Percentiles rank a stretch among this genome's conserved stretches.
Evolutionary conservation across 2,888 invertebrate genomes (phyloP).

Genomic region (Leucoma salicis): DNA sequence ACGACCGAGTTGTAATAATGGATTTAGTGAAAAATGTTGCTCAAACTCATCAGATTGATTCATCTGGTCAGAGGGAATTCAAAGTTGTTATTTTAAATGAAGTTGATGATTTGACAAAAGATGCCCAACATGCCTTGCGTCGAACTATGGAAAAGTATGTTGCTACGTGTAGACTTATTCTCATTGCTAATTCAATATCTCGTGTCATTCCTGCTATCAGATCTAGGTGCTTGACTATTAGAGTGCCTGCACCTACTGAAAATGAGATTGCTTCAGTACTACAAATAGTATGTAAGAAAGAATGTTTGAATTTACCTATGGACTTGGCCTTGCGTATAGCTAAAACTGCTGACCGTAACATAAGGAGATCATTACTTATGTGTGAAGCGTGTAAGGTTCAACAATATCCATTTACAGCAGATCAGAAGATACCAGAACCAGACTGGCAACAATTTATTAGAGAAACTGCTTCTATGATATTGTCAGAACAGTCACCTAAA

Average conservation of each 20-base stretch:
- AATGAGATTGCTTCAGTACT: conserved; percentile 87
- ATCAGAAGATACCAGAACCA: conserved; percentile 92
- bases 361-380: conserved; percentile 95
- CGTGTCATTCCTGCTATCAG: conserved; percentile 98
- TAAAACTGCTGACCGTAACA: conserved; percentile 91
- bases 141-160: conserved; percentile 99
- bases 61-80: conserved; percentile 93
- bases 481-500: conserved; percentile 92
- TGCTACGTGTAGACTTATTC: conserved; percentile 94
- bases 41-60: conserved; percentile 96
- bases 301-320: conserved; percentile 88
- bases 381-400: conserved; percentile 96
- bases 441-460: conserved; percentile 96
- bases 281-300: conserved; percentile 88
- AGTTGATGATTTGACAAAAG: conserved; percentile 96
- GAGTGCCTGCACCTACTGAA: conserved; percentile 94
- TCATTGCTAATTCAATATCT: conserved; percentile 97
- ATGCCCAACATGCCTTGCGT: conserved; percentile 98
- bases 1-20: conserved; percentile 98
- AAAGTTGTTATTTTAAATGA: conserved; percentile 98
- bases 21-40: conserved; percentile 98
- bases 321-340: conserved; percentile 91
- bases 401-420: conserved; percentile 91
- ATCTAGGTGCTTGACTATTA: conserved; percentile 95
- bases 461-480: conserved; percentile 92